Conservation (phyloP, 2,797 vertebrate species). For the Periparus ater region DNA sequence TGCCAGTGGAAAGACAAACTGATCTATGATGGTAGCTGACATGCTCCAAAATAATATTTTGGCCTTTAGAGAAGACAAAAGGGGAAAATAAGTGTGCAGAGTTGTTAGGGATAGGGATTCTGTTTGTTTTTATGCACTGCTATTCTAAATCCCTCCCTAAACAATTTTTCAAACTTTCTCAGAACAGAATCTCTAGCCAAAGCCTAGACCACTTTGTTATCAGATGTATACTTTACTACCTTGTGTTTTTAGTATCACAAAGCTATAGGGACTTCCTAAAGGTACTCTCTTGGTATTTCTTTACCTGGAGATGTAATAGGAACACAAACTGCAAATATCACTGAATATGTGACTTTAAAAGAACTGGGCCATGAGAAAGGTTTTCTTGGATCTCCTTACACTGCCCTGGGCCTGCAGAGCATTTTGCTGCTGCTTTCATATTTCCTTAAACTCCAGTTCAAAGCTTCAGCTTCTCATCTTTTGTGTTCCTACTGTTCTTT, state of each 20-base stretch:
- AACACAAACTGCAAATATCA: not conserved
- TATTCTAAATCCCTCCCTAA: slow-evolving; percentile 29
- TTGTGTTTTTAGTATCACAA: not conserved
- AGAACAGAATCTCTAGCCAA: not conserved
- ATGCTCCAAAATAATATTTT: slow-evolving; percentile 45
- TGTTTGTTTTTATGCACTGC: not conserved
- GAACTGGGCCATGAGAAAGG: not conserved
- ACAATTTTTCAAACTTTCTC: not conserved
- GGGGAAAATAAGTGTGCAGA: slow-evolving; percentile 12
- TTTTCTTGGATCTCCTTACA: not conserved
- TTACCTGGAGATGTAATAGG: not conserved
- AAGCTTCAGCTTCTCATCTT: not conserved
- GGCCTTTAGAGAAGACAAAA: slow-evolving; percentile 50
- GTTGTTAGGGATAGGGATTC: slow-evolving; percentile 8
- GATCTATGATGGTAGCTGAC: slow-evolving; percentile 30
- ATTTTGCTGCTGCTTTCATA: not conserved
- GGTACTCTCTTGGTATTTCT: not conserved
- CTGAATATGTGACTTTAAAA: not conserved
- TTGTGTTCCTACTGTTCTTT: not conserved
- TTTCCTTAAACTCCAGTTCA: not conserved
- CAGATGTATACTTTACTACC: not conserved
- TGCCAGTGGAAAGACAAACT: slow-evolving; percentile 64
- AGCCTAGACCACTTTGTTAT: not conserved
- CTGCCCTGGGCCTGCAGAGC: not conserved
- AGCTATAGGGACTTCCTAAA: not conserved